Conservation (phyloP, 2,113 vertebrate genomes). For the Azemiops feae region DNA sequence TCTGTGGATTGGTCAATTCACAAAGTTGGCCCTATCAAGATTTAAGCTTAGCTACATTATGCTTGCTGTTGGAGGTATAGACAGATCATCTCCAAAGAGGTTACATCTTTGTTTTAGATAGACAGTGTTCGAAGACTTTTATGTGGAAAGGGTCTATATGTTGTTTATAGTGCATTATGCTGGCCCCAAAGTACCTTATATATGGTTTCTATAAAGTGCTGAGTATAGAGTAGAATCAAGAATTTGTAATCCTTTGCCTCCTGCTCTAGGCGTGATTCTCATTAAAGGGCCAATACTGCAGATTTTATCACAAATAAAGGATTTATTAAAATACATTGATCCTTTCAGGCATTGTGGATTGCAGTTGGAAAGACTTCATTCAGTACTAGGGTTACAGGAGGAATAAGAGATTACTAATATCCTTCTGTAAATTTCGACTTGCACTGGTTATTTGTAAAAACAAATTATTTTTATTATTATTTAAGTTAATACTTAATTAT, state of each 20-base stretch:
- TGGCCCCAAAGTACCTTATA: background rate
- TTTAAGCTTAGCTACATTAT: background rate
- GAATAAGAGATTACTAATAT: background rate
- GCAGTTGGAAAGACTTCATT: background rate
- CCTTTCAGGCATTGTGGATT: background rate
- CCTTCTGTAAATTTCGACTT: background rate
- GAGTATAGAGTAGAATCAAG: background rate
- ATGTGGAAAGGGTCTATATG: background rate
- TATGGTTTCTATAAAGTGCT: background rate
- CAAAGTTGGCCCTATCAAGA: background rate
- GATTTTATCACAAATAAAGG: background rate
- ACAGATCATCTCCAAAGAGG: background rate
- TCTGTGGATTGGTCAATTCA: background rate
- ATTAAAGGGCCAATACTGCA: background rate
- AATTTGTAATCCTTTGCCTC: background rate
- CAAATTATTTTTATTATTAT: background rate
- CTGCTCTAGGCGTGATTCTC: background rate
- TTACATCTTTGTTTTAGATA: background rate
- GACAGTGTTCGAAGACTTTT: background rate
- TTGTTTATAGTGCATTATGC: background rate
- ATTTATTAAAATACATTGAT: background rate
- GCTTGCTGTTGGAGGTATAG: background rate
- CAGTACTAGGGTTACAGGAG: background rate
- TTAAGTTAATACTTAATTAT: background rate
- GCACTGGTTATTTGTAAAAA: background rate